Percentiles rank a stretch among this genome's conserved stretches.
These are phyloP conservation scores for Ctenoplectra terminalis DNA, from an alignment of 1,140 invertebrate species.

Conservation along the genomic window DNA sequence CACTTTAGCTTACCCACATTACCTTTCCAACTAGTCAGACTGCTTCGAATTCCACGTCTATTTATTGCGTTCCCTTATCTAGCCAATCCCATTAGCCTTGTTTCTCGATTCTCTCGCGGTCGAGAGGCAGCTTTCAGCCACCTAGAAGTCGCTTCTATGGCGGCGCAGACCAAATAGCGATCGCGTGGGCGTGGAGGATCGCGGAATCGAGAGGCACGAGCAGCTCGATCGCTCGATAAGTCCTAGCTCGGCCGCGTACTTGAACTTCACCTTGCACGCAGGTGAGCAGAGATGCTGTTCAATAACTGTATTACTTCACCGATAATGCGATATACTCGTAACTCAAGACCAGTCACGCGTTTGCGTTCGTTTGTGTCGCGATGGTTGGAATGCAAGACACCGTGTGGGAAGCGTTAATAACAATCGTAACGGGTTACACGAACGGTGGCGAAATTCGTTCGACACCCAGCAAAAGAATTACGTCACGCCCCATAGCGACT, in stretches of 20 bases:
- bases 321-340: conserved; percentile 5
- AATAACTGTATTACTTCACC: conserved; percentile 38
- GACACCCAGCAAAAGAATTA: neutral
- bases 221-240: conserved; percentile 50
- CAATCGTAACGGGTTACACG: conserved; percentile 37
- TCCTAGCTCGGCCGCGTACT: conserved; percentile 30
- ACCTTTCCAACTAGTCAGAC: neutral
- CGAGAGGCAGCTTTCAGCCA: neutral
- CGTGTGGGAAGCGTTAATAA: conserved; percentile 32
- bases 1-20: neutral
- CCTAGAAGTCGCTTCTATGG: neutral
- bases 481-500: conserved; percentile 18
- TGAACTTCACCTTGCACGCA: conserved; percentile 34
- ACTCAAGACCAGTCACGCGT: neutral
- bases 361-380: neutral
- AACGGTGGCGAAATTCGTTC: conserved; percentile 18
- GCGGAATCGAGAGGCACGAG: neutral
- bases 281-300: conserved; percentile 33
- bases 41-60: neutral
- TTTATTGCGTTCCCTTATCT: conserved; percentile 8
- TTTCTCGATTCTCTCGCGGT: neutral
- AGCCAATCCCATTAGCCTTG: conserved; percentile 1
- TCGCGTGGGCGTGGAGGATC: conserved; percentile 41
- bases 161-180: neutral
- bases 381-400: neutral